phyloP scores from a whole-genome alignment of 2,797 vertebrate species.

The Intellagama lesueurii region DNA sequence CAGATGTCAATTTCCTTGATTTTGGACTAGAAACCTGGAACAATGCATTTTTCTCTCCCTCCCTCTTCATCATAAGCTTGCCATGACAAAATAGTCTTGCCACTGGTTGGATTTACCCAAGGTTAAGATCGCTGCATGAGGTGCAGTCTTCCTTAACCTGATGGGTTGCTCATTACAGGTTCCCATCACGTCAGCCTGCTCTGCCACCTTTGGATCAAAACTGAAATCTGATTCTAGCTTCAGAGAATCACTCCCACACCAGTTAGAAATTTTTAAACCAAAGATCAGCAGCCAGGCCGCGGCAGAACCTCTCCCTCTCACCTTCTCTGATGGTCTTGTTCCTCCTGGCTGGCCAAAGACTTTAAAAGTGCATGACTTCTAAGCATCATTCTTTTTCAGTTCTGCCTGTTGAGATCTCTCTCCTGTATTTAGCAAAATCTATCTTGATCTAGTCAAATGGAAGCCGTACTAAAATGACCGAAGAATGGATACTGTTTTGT shows the following conservation, averaged over 20 bases:
- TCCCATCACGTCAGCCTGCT: conserved; percentile 35
- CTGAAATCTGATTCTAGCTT: conserved; percentile 57
- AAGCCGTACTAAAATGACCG: too few species aligned
- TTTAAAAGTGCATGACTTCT: background rate
- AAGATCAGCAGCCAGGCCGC: conserved; percentile 56
- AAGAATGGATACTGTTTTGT: background rate
- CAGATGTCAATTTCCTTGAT: conserved; percentile 39
- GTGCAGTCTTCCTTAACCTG: conserved; percentile 44
- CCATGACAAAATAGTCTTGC: conserved; percentile 63
- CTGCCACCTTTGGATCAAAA: conserved; percentile 54
- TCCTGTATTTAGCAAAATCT: background rate
- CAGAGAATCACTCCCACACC: conserved; percentile 69
- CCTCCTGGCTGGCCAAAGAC: conserved; percentile 28
- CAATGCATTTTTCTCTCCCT: conserved; percentile 51
- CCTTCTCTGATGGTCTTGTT: background rate
- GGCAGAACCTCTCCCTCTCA: conserved; percentile 29
- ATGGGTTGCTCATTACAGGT: conserved; percentile 57
- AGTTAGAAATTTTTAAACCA: conserved; percentile 47
- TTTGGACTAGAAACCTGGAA: conserved; percentile 52
- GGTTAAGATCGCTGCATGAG: conserved; percentile 36
- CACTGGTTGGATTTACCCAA: conserved; percentile 17
- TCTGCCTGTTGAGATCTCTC: background rate
- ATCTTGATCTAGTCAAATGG: background rate
- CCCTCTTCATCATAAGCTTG: conserved; percentile 49
- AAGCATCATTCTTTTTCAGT: background rate